Base-by-base conservation (phyloP, 2,888 invertebrate species). In the Acanthosepion pharaonis region DNA sequence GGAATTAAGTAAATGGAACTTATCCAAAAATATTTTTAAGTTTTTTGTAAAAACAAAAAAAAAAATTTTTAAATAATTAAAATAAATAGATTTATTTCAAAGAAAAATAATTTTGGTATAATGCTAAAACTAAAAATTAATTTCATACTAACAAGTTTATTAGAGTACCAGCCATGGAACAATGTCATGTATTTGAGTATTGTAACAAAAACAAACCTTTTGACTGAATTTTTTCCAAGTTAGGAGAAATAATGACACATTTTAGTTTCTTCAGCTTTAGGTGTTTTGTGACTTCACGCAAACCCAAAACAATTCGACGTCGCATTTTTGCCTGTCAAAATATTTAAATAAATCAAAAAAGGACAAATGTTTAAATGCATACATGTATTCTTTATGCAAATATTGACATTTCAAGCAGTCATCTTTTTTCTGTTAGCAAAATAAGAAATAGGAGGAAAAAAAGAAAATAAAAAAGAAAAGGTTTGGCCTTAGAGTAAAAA, bases 211-310 rank as follows among this genome's bases (percentile, higher is more conserved):
- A 78, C 95, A 94, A 95, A 98, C 98, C 98, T 97, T 97, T 97
- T 8, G 97, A 97, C 95, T 97, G 97, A 94, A 97, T 97, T 96
- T 97, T 97, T 96, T 98, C 98, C 96, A 98, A 97, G 96, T 98
- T 98, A 5, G 98, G 98, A 20, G 98, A 98, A 94, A 98, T 97
- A 18, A 98, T 97, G 18, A 98, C 97, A 95, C 98, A 97, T 96
- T 98, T 98, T 0, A 98, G 97, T 97, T 98, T 98, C 95, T 98
- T 98, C 53, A 98, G 97, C 93, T 97, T 97, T n/a, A 98, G 96
- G 96, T 98, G 98, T 95, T 98, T 98, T 93, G 98, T 97, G 0
- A 98, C 98, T 97, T 98, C 98, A 93, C 98, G 98, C 94, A 98
- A 98, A 20, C 98, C 98, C 94, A 98, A 97, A 1, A 98, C 98